Percentiles rank a stretch among this genome's conserved stretches.
Evolutionary conservation across 2,888 invertebrate genomes (phyloP).

Genomic region (Uropetala carovei): DNA sequence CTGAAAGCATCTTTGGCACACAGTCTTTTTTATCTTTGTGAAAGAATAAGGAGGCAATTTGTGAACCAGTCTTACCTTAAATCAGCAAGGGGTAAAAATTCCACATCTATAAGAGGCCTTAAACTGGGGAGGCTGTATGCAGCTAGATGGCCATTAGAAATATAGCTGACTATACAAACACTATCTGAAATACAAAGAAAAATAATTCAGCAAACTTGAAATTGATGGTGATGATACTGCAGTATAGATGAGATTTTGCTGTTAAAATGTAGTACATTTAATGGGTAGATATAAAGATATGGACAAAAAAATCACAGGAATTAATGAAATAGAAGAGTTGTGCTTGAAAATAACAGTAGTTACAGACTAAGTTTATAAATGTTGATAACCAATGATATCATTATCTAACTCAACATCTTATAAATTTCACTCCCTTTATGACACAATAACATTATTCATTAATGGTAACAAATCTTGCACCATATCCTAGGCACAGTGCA

Average conservation of each 20-base stretch:
- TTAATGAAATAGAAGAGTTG: no score
- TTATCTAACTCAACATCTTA: no score
- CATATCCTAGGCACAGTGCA: no score
- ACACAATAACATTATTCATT: no score
- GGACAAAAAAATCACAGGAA: no score
- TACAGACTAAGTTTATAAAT: no score
- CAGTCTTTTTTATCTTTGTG: constrained; percentile 40
- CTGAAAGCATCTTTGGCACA: constrained; percentile 57
- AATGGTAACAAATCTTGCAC: no score
- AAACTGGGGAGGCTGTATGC: constrained; percentile 97
- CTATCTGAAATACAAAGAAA: constrained; percentile 83
- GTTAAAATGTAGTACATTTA: not conserved
- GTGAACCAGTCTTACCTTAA: constrained; percentile 83
- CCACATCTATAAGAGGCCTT: constrained; percentile 92
- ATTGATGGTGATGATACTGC: no score
- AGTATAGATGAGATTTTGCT: not conserved
- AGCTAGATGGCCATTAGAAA: constrained; percentile 94
- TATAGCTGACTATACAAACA: constrained; percentile 95
- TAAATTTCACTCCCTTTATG: no score
- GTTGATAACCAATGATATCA: no score
- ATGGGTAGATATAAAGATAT: not conserved
- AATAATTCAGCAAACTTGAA: constrained; percentile 13
- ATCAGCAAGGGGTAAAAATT: constrained; percentile 95
- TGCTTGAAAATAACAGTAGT: no score
- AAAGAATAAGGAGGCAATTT: not conserved